These are phyloP conservation scores for Neomicropteryx cornuta DNA, from an alignment of 1,140 invertebrate species.

Conservation along the genomic window DNA sequence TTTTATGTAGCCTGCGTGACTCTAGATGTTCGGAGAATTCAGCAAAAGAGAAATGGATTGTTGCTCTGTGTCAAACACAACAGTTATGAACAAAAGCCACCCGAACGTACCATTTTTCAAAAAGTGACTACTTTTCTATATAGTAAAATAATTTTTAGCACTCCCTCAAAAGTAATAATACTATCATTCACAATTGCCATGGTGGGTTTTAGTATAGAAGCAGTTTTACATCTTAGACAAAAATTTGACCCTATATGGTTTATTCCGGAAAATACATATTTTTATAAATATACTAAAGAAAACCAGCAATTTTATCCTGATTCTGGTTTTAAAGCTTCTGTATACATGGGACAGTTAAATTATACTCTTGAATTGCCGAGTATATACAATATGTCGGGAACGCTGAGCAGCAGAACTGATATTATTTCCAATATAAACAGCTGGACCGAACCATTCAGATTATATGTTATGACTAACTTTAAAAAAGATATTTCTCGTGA, in stretches of 20 bases:
- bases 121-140: conserved; percentile 43
- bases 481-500: conserved; percentile 36
- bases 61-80: conserved; percentile 56
- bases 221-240: conserved; percentile 52
- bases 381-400: conserved; percentile 41
- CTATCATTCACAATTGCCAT: conserved; percentile 46
- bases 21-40: conserved; percentile 54
- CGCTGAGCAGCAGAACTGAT: conserved; percentile 38
- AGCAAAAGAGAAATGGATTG: conserved; percentile 50
- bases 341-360: conserved; percentile 57
- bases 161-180: conserved; percentile 46
- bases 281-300: conserved; percentile 47
- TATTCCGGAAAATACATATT: conserved; percentile 56
- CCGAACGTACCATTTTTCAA: conserved; percentile 34
- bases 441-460: conserved; percentile 51
- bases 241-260: conserved; percentile 73
- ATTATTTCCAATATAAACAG: conserved; percentile 44
- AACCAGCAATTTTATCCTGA: conserved; percentile 49
- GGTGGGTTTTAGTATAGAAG: conserved; percentile 46
- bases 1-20: conserved; percentile 69
- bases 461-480: conserved; percentile 44
- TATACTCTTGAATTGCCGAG: conserved; percentile 51
- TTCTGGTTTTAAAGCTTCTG: conserved; percentile 48
- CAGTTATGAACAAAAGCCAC: conserved; percentile 29
- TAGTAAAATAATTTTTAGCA: conserved; percentile 46